Base-by-base conservation (phyloP, 2,113 vertebrate genomes). In the Agelaius phoeniceus region DNA sequence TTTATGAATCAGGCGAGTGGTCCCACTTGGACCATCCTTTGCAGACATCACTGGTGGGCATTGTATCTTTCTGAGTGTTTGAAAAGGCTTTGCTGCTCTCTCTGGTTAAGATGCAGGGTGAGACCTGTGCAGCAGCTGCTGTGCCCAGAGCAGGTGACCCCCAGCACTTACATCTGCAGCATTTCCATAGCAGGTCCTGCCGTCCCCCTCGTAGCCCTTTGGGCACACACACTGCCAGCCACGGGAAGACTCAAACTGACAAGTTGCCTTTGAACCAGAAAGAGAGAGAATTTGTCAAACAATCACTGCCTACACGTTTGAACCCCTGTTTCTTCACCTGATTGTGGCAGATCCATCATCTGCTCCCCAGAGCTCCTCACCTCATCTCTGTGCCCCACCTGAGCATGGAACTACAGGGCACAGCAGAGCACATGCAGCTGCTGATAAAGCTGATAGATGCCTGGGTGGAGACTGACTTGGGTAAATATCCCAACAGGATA, bases 171-270 rank as follows among this genome's bases (percentile, higher is more conserved):
- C 99, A 96, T 98, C 95, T 11, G 97, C 96, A n/a, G 98, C 94
- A 3, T 97, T 98, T 7, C 99, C 99, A 1, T 99, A 99, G 95
- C 99, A 99, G 17, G 96, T 71, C 4, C 61, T 94, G 11, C 99
- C 99, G 0, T 99, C 95, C 62, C 99, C 99, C 51, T 95, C 62
- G 0, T 98, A 99, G 15, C 98, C 98, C 2, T 97, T 87, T 30
- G 96, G 97, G 87, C 99, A 99, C 20, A 99, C 97, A 31, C 99
- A 99, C 22, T 96, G 89, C 98, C 99, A 99, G 87, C 85, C 22
- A 15, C 46, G 97, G 24, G 97, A 94, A 30, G 94, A 35, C 28
- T 91, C 87, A 54, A 96, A 77, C 68, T 96, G 93, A 90, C 98
- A 99, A 46, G 86, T 95, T 31, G 98, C 98, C 98, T 99, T 90